Conservation (phyloP, 2,113 vertebrate species). For the Mobula birostris region DNA sequence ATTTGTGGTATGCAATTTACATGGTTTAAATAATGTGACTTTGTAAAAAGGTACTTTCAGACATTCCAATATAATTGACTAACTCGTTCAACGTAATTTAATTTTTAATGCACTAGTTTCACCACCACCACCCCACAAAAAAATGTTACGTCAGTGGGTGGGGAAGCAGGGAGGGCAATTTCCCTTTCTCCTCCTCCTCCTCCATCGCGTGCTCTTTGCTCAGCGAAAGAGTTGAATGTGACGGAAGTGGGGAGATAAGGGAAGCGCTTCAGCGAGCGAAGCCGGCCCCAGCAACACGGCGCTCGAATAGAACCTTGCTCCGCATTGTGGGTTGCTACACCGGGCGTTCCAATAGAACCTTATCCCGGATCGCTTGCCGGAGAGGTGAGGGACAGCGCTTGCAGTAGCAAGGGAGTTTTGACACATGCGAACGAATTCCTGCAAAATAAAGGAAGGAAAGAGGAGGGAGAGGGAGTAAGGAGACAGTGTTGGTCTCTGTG, state of each 20-base stretch:
- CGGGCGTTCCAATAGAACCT: not conserved
- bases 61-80: not conserved
- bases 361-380: not conserved
- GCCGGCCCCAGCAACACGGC: too few species aligned
- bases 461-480: not conserved
- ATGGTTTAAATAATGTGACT: not conserved
- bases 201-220: not conserved
- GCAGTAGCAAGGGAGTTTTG: not conserved
- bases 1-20: not conserved
- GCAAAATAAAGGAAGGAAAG: not conserved
- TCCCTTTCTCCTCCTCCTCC: not conserved
- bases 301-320: too few species aligned
- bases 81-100: not conserved
- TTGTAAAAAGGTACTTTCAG: not conserved
- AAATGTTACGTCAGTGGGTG: conserved; percentile 6
- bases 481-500: not conserved
- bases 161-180: not conserved
- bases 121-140: not conserved
- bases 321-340: too few species aligned
- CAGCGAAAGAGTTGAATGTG: not conserved
- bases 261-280: not conserved
- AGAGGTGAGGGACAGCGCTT: not conserved
- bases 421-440: not conserved
- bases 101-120: too few species aligned
- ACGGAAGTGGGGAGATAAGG: conserved; percentile 11